Conservation (phyloP, 92 coral and sea anemone genomes). For the Muricea muricata region DNA sequence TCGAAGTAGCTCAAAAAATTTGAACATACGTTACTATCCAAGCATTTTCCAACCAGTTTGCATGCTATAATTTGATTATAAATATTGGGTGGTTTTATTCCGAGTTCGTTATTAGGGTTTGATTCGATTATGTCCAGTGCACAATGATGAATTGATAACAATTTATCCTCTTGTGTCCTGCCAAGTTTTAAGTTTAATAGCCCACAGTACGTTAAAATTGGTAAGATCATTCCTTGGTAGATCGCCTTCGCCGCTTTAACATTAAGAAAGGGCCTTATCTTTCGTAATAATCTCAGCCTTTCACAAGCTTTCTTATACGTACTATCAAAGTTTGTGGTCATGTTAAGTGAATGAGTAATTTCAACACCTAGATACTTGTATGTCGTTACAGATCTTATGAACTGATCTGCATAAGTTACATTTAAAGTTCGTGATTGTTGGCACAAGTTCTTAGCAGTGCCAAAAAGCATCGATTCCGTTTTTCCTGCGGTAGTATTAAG, state of each 20-base stretch:
- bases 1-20: conserved; percentile 9
- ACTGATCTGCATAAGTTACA: not conserved
- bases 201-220: conserved; percentile 33
- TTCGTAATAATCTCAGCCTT: not conserved
- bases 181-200: not conserved
- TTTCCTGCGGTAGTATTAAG: conserved; percentile 31
- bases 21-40: conserved; percentile 22
- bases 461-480: conserved; percentile 37
- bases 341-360: not conserved
- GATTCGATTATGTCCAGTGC: not conserved
- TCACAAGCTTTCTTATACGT: conserved; percentile 28
- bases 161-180: not conserved
- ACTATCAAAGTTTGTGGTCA: conserved; percentile 4
- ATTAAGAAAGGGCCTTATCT: conserved; percentile 9
- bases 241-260: conserved; percentile 18
- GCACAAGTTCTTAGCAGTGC: conserved; percentile 13
- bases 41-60: not conserved
- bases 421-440: not conserved
- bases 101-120: not conserved
- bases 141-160: not conserved
- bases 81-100: not conserved
- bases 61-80: not conserved
- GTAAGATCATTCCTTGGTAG: conserved; percentile 25
- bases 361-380: conserved; percentile 27
- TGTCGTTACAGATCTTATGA: not conserved